Percentiles rank a stretch among this genome's conserved stretches.
phyloP scores from a whole-genome alignment of 2,888 invertebrate genomes.

The Perithous albicinctus region DNA sequence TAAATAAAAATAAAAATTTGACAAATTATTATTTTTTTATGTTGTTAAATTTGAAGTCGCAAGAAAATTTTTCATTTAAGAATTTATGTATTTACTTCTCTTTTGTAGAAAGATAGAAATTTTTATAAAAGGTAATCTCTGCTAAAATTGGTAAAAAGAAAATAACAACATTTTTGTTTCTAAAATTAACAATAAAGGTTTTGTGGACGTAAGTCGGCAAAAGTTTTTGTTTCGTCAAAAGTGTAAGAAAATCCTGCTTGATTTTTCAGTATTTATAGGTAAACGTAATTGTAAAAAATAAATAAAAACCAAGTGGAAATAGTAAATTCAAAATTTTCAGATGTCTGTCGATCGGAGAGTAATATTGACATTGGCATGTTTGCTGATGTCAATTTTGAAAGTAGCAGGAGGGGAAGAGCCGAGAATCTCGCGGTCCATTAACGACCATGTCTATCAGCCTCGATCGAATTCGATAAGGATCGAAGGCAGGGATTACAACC shows the following conservation, averaged over 20 bases:
- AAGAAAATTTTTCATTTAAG: too few relatives aligned
- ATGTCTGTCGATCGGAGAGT: constrained; percentile 36
- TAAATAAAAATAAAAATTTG: too few relatives aligned
- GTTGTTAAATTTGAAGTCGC: too few relatives aligned
- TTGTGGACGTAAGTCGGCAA: too few relatives aligned
- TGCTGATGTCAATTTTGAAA: constrained; percentile 6
- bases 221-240: too few relatives aligned
- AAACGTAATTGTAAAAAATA: too few relatives aligned
- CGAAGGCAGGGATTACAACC: constrained; percentile 17
- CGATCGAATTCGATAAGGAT: constrained; percentile 35
- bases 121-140: too few relatives aligned
- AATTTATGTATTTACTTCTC: too few relatives aligned
- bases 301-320: background rate
- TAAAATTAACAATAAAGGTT: too few relatives aligned
- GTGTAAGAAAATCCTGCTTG: background rate
- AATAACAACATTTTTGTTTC: background rate
- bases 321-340: constrained; percentile 44
- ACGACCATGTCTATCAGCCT: constrained; percentile 5
- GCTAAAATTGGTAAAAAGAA: background rate
- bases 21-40: too few relatives aligned
- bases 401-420: constrained; percentile 11
- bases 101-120: too few relatives aligned
- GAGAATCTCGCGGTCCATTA: constrained; percentile 51
- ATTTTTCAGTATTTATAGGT: too few relatives aligned
- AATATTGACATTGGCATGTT: constrained; percentile 23